Evolutionary conservation across 2,888 invertebrate species (phyloP), one percentile per base, ranked within the genome.

Genomic region (Drosophila hamatofila): DNA sequence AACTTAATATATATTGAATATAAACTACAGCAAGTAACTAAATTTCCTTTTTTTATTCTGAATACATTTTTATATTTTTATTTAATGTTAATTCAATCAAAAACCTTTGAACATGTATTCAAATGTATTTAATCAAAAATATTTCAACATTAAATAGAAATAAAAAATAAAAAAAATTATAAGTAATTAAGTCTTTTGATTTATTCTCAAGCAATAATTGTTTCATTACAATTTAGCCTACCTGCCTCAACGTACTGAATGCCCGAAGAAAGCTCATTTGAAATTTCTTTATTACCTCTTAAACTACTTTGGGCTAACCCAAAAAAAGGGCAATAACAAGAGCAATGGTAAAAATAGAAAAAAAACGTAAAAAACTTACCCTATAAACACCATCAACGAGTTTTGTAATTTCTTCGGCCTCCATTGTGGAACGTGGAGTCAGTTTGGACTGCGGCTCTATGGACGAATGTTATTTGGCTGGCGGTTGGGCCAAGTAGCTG

Each of bases 301-400:
- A 39, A 69, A 60, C 62, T 63, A 65, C 65, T 62, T 65, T 39
- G 63, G 80, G 74, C 62, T 74, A 56, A 67, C 58, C 52, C 75
- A 65, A 48, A 35, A 35, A 55, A 35, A 23, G 54, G n/a, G n/a
- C 25, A 65, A 57, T 35, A 35, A 35, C 23, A 35, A 59, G 30
- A 62, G 27, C 42, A 54, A 30, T 18, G n/a, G 30, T 18, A 12
- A 9, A 37, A 4, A 37, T 33, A 41, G n/a, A 5, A 18, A 25
- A 14, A 54, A 37, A 30, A 48, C 44, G 5, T 27, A n/a, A 14
- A 44, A 33, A 37, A 74, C 87, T 89, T 94, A 97, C 97, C 96
- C 97, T 97, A 93, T 97, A 97, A 92, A 97, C 97, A 90, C 97
- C 97, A 94, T 97, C 97, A 90, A 97, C 97, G 90, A 97, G 95